These are phyloP conservation scores for Lycopodina hypogea DNA, from an alignment of 37 sponge, comb jelly and placozoan species.

Conservation along the genomic window DNA sequence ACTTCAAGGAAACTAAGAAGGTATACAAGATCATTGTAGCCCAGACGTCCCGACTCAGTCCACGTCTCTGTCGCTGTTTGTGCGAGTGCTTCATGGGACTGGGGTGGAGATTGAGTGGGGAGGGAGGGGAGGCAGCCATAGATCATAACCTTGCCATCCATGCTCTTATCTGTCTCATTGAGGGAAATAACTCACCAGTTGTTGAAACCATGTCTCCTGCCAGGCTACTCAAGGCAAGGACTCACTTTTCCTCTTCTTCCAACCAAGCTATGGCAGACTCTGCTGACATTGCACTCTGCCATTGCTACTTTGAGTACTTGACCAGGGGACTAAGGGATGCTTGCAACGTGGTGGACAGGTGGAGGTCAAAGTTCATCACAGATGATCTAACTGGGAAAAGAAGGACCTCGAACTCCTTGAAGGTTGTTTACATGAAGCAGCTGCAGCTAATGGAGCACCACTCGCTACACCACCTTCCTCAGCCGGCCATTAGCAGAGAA, in stretches of 20 bases:
- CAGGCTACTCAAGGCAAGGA: slow-evolving; percentile 17
- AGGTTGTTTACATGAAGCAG: slow-evolving; percentile 19
- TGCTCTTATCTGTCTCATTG: slow-evolving; percentile 30
- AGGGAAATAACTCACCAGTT: slow-evolving; percentile 19
- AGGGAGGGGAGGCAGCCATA: background rate
- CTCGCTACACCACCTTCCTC: slow-evolving; percentile 1
- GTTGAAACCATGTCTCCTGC: slow-evolving; percentile 3
- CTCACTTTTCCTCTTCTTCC: background rate
- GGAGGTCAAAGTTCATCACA: background rate
- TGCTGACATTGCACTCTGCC: slow-evolving; percentile 17
- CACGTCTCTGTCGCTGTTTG: background rate
- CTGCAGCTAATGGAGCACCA: slow-evolving; percentile 30
- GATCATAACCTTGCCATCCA: slow-evolving; percentile 27
- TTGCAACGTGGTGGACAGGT: slow-evolving; percentile 10
- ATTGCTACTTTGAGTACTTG: slow-evolving; percentile 50
- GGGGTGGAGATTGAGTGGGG: background rate
- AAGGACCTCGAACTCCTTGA: background rate
- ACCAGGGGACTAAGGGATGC: slow-evolving; percentile 18
- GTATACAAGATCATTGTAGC: slow-evolving; percentile 28
- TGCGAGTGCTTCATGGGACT: slow-evolving; percentile 38
- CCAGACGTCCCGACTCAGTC: slow-evolving; percentile 2
- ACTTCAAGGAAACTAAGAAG: slow-evolving; percentile 33
- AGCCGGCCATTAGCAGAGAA: slow-evolving; percentile 26
- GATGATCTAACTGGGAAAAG: background rate
- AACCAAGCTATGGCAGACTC: background rate